Evolutionary conservation across 2,113 vertebrate species (phyloP), one percentile per base, ranked within the genome.

Genomic region (Periophthalmodon schlosseri): DNA sequence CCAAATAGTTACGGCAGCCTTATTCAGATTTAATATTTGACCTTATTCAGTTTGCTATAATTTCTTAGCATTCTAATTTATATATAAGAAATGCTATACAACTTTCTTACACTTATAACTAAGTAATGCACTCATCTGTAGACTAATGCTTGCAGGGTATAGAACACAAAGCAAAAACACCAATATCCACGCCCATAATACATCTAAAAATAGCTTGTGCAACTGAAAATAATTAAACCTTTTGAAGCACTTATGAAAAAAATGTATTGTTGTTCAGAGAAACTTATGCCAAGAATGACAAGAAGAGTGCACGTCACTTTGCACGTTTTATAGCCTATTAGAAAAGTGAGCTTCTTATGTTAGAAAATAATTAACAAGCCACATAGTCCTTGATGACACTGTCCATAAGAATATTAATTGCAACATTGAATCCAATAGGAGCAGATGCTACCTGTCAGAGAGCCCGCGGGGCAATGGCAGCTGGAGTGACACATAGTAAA

Each of bases 361-460:
- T 2, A 56, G n/a, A 21, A 63, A 63, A 34, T 18, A 63, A 63
- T 34, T 44, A 60, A 60, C 2, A 18, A 7, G 18, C 0, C 16
- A 44, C 10, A 34, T 33, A 63, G 24, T 34, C 34, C 61, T 54
- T 44, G 60, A 34, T 24, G 44, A 36, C 33, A n/a, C 24, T 50
- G 44, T 68, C 57, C 57, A 67, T 79, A 5, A 69, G 78, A 64
- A 39, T 15, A 72, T 69, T 52, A 56, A 24, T 33, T 50, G 54
- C 16, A 33, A 60, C n/a, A 16, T 34, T 73, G 46, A 54, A 76
- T 60, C 69, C 5, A 28, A 70, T 8, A 67, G 46, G 28, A 68
- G 60, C 72, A 21, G 57, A 49, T 16, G 66, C n/a, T 61, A 50
- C 10, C 78, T 74, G 70, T 76, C 71, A 77, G 50, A 36, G 72